A percentile compares a stretch with the other conserved stretches of the same genome.
Evolutionary conservation across 2,113 vertebrate species (phyloP).

Genomic region (Lonchura striata): DNA sequence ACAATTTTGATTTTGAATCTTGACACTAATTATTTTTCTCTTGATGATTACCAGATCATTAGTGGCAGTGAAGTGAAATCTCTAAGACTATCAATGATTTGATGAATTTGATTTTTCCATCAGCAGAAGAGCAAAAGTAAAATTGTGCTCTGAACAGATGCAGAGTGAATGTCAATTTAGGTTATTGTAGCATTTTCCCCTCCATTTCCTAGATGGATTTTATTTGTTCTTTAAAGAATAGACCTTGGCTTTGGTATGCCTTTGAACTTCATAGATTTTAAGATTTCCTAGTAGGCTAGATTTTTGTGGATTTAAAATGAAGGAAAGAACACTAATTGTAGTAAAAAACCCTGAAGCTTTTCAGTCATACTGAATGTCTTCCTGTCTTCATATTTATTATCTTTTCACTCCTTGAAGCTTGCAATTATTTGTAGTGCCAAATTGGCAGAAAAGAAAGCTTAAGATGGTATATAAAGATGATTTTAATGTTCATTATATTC

Average conservation of each 20-base stretch:
- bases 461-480: not conserved
- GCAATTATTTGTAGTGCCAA: not conserved
- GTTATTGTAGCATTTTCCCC: not conserved
- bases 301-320: not conserved
- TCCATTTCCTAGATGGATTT: not conserved
- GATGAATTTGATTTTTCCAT: not conserved
- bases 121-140: not conserved
- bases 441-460: not conserved
- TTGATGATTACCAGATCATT: not conserved
- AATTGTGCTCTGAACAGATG: not conserved
- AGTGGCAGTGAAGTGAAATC: not conserved
- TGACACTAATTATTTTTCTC: not conserved
- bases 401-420: not conserved
- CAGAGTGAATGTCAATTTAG: not conserved
- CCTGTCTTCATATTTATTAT: not conserved
- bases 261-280: not conserved
- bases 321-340: not conserved
- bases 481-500: not conserved
- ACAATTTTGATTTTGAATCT: not conserved
- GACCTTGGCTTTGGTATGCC: not conserved
- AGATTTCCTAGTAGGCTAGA: not conserved
- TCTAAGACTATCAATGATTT: not conserved
- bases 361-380: not conserved
- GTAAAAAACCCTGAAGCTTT: not conserved
- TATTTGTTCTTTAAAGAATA: not conserved